These are phyloP conservation scores for Erpetoichthys calabaricus DNA, from an alignment of 2,797 vertebrate genomes.

Conservation along the genomic window DNA sequence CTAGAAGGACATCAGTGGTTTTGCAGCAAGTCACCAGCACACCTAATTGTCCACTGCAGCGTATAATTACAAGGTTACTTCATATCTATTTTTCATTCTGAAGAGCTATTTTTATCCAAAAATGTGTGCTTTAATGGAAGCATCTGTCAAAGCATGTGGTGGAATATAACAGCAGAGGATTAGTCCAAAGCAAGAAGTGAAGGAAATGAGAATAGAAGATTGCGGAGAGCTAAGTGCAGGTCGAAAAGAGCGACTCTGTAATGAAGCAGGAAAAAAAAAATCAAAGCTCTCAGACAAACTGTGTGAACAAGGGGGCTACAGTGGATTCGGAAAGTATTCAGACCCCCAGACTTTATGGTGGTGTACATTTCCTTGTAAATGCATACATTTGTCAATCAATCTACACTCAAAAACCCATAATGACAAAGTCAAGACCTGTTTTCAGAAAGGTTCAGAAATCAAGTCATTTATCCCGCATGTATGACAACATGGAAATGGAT, in stretches of 20 bases:
- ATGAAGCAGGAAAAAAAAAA: no score
- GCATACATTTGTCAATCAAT: no score
- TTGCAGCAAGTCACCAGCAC: slow-evolving; percentile 31
- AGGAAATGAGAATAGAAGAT: background rate
- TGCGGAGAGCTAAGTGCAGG: background rate
- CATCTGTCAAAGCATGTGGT: slow-evolving; percentile 22
- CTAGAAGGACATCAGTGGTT: background rate
- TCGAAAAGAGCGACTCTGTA: background rate
- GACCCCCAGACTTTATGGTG: no score
- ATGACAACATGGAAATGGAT: no score
- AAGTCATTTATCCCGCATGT: no score
- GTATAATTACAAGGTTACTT: slow-evolving; percentile 61
- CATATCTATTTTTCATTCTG: slow-evolving; percentile 64
- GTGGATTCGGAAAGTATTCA: no score
- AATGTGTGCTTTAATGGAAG: slow-evolving; percentile 15
- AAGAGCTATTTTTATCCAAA: slow-evolving; percentile 49
- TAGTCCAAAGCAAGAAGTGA: background rate
- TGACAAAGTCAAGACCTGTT: no score
- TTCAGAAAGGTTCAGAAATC: no score
- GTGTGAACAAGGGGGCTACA: no score
- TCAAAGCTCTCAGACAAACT: no score
- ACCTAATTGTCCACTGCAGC: slow-evolving; percentile 62
- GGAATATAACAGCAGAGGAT: slow-evolving; percentile 7
- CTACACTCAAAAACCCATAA: no score
- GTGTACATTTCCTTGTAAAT: no score